Conservation (phyloP, 2,113 vertebrate species). For the Cyprinodon tularosa region DNA sequence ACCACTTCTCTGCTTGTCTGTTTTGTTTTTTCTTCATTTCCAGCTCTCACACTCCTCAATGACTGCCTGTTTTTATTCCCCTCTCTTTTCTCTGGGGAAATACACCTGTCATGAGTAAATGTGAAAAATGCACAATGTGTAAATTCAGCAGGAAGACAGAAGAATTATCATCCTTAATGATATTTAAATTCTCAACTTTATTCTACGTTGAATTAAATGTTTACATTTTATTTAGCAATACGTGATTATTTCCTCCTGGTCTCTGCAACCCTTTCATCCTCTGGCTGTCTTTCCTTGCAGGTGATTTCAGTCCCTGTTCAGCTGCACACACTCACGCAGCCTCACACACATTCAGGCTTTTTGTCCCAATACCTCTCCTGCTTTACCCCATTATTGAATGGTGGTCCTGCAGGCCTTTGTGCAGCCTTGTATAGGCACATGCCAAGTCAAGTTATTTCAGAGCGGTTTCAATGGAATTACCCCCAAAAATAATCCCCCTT, state of each 20-base stretch:
- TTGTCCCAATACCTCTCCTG: constrained; percentile 60
- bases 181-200: neutral
- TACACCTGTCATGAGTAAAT: constrained; percentile 11
- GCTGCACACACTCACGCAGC: constrained; percentile 32
- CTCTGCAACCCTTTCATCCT: constrained; percentile 41
- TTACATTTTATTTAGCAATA: neutral
- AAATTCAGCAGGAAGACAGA: neutral
- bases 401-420: constrained; percentile 74
- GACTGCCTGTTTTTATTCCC: constrained; percentile 1
- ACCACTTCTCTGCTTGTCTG: constrained; percentile 6
- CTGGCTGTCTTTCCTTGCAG: constrained; percentile 57
- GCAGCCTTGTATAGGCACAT: constrained; percentile 73
- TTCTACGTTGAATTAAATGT: neutral
- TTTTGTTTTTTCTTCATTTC: neutral
- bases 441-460: constrained; percentile 77
- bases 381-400: constrained; percentile 69
- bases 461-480: constrained; percentile 72
- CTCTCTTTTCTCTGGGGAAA: constrained; percentile 11
- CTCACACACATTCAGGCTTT: constrained; percentile 33
- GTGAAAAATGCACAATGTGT: constrained; percentile 2
- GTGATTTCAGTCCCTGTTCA: constrained; percentile 66
- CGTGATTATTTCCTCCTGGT: constrained; percentile 30
- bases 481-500: constrained; percentile 70
- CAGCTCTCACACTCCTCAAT: neutral
- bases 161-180: neutral